Evolutionary conservation across 2,113 vertebrate species (phyloP), one percentile per base, ranked within the genome.

Genomic region (Cheirogaleus medius): DNA sequence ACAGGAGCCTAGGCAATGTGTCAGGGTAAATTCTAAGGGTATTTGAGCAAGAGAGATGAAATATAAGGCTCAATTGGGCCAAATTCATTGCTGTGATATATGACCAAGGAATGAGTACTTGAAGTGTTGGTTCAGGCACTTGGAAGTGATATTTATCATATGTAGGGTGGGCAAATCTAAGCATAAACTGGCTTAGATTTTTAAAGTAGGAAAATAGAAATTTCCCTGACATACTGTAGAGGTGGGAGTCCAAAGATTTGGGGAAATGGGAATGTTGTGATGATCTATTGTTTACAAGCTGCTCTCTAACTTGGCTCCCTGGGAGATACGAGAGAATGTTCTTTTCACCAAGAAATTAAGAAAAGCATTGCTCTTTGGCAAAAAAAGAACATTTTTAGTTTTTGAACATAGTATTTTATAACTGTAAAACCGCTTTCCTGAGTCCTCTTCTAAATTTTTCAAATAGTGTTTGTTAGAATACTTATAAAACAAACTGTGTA

Each of bases 381-480:
- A 42, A 60, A 54, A 63, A 80, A 60, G 54, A n/a, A 74, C 27
- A 69, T 15, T 68, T 92, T 80, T 37, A 73, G 23, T 29, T 91
- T 90, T 87, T 63, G 64, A 93, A 23, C 29, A 47, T 63, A 93
- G 25, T 73, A 44, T 78, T 88, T 95, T 77, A 56, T 44, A 52
- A 37, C 42, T 71, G 4, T 82, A 81, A 90, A 86, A 66, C 23
- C 69, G 56, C 15, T 49, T 91, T 64, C 49, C 29, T 85, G 9
- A 88, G 27, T 64, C 39, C 32, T 97, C 81, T 60, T 87, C 2
- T 58, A 92, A 82, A 42, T 37, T 81, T 84, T 92, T 95, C 89
- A 92, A 90, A 86, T 37, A 64, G 17, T 4, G 8, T 87, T 92
- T 92, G 68, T 71, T 87, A 92, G 14, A 78, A 39, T 29, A 10